Percentiles rank a stretch among this genome's conserved stretches.
These are phyloP conservation scores for Ficedula albicollis DNA, from an alignment of 2,797 vertebrate genomes.

Conservation along the genomic window DNA sequence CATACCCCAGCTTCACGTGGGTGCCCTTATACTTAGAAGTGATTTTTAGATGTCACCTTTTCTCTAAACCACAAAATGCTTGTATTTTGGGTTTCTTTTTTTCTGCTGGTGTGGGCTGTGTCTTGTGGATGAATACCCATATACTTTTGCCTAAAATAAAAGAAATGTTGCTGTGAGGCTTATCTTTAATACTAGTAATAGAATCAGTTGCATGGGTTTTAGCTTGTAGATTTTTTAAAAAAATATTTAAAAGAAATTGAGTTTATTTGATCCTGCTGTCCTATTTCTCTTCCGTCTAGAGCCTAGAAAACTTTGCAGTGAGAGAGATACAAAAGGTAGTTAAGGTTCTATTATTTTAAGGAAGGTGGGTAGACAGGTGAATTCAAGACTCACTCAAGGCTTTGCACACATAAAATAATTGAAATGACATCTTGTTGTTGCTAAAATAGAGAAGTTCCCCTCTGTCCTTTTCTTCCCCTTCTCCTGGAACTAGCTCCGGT, in stretches of 20 bases:
- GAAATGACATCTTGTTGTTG: neutral
- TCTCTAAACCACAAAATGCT: neutral
- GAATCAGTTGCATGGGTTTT: neutral
- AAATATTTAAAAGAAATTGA: neutral
- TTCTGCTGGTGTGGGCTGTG: neutral
- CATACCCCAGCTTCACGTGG: rapidly evolving
- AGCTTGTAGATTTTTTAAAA: neutral
- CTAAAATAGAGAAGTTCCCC: neutral
- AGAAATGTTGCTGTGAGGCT: neutral
- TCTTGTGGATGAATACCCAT: neutral
- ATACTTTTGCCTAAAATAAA: neutral
- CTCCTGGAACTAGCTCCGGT: neutral
- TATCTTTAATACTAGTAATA: neutral
- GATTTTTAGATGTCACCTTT: neutral
- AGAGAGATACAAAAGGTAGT: neutral
- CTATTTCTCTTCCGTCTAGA: neutral
- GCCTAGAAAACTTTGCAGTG: neutral
- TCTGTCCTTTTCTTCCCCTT: neutral
- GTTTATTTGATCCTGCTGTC: neutral
- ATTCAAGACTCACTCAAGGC: neutral
- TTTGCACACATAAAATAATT: neutral
- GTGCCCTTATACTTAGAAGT: neutral
- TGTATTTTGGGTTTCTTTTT: neutral
- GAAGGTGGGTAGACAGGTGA: neutral
- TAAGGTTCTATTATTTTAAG: neutral